phyloP scores from a whole-genome alignment of 2,113 vertebrate species.

The Nycticorax nycticorax region DNA sequence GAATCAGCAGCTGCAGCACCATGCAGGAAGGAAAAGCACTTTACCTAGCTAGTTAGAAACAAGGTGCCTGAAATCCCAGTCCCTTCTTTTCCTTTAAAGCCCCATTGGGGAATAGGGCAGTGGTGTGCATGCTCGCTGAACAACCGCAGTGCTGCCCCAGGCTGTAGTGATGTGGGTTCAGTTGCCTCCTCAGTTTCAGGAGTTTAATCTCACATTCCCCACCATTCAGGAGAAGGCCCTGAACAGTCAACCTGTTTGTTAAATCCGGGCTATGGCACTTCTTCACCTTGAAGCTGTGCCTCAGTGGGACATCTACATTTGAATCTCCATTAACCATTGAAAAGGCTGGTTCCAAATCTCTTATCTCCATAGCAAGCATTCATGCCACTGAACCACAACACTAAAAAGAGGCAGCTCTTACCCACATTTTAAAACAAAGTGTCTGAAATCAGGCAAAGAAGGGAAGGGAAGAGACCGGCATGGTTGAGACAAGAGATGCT shows the following conservation, averaged over 20 bases:
- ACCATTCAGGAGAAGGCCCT: neutral
- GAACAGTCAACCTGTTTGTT: neutral
- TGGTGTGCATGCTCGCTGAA: neutral
- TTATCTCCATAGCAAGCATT: neutral
- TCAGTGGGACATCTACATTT: neutral
- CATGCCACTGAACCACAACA: neutral
- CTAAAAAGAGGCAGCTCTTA: neutral
- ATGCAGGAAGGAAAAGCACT: neutral
- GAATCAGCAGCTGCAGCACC: neutral
- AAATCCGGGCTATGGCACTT: neutral
- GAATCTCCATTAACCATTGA: neutral
- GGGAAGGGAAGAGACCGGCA: too few relatives aligned
- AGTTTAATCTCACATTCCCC: neutral
- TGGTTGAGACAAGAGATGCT: too few relatives aligned
- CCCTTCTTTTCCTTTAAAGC: neutral
- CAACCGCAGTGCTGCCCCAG: fast-evolving
- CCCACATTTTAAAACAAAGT: neutral
- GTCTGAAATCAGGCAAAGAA: neutral
- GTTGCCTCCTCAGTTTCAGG: neutral
- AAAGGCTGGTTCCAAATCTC: neutral
- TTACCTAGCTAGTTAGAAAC: neutral
- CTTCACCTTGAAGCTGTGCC: neutral
- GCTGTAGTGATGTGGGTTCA: neutral
- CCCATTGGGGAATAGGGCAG: neutral
- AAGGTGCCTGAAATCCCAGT: neutral